Evolutionary conservation across 1,140 invertebrate species (phyloP), one percentile per base, ranked within the genome.

Genomic region (Melitaea cinxia): DNA sequence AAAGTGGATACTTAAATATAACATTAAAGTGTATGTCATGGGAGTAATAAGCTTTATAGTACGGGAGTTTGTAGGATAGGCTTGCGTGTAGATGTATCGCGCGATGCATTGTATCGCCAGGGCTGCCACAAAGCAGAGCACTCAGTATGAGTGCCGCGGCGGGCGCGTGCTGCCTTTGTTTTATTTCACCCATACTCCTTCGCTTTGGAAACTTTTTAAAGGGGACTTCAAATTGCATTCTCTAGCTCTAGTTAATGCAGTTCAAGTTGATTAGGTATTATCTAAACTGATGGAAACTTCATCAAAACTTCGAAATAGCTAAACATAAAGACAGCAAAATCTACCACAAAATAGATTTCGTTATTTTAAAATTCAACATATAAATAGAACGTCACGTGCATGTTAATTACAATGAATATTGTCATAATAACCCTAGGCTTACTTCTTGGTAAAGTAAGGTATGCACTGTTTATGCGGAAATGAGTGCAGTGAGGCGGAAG

Each of bases 401-500:
- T 42, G 47, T 37, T 56, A 45, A 70, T 75, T 54, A 54, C 45
- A 64, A 64, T 61, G 33, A 59, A 63, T 72, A 61, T 59, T 50
- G 57, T 66, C 42, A 64, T 52, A 66, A 71, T 72, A 64, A 75
- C 72, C 72, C 70, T 73, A 75, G 76, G 78, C 73, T 75, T 79
- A 77, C 67, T 79, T 82, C 80, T 85, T 85, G 76, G 82, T 82
- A 77, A 62, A 64, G 70, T 73, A 70, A 78, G 76, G 79, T 78
- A 77, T 77, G 77, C 75, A 80, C 77, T 86, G 81, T 87, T 88
- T 88, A 88, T 88, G 80, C 88, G 85, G 88, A 90, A 90, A 88
- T 86, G 85, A 88, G 85, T 87, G 85, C 80, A 85, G 85, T 81
- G 85, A 84, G 80, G 82, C 80, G 85, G 85, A 90, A 88, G 84